These are phyloP conservation scores for Clanis bilineata DNA, from an alignment of 2,888 invertebrate species.

Conservation along the genomic window DNA sequence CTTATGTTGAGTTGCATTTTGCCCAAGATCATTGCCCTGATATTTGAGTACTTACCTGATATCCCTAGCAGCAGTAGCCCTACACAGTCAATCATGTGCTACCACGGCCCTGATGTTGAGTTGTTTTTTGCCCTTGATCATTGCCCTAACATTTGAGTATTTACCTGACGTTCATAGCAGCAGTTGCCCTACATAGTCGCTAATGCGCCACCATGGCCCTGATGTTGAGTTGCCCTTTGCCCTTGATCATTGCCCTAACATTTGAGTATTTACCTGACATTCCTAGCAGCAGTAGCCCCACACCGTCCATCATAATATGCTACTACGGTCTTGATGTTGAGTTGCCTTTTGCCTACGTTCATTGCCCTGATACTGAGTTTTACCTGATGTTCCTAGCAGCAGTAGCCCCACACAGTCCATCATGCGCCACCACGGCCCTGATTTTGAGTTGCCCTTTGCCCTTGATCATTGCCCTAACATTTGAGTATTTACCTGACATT, in stretches of 20 bases:
- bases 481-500: too few species aligned
- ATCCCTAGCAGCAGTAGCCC: slow-evolving; percentile 32
- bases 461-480: too few species aligned
- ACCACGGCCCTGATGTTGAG: slow-evolving; percentile 41
- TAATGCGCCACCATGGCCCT: slow-evolving; percentile 27
- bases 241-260: too few species aligned
- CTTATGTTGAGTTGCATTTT: too few species aligned
- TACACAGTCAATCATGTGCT: slow-evolving; percentile 40
- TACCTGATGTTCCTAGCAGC: slow-evolving; percentile 26
- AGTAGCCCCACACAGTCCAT: neutral
- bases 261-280: too few species aligned
- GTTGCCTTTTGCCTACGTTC: slow-evolving; percentile 39
- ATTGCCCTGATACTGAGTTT: too few species aligned
- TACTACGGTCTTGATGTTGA: too few species aligned
- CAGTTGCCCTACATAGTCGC: neutral
- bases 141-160: slow-evolving; percentile 42
- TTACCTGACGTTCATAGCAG: slow-evolving; percentile 26
- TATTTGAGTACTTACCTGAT: slow-evolving; percentile 30
- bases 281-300: too few species aligned
- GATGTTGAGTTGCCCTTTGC: too few species aligned
- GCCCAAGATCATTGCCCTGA: slow-evolving; percentile 39
- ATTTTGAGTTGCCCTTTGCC: too few species aligned
- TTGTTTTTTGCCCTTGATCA: slow-evolving; percentile 34
- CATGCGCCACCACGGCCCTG: slow-evolving; percentile 28
- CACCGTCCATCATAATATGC: too few species aligned